These are phyloP conservation scores for Dilophus febrilis DNA, from an alignment of 2,888 invertebrate genomes.

Conservation along the genomic window DNA sequence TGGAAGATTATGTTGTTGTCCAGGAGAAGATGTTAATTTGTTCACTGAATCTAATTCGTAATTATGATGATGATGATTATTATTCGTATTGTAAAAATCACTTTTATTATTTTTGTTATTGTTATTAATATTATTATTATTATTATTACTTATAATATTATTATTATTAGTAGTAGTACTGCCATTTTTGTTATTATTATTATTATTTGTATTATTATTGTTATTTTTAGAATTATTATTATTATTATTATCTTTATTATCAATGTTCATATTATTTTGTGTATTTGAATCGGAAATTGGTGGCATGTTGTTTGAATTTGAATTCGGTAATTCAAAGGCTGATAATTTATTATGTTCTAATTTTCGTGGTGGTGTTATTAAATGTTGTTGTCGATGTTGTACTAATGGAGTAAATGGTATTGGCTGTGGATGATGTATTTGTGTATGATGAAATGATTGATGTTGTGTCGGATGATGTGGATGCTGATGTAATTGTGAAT, in stretches of 20 bases:
- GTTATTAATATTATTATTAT: slow-evolving; percentile 2
- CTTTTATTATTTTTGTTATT: neutral
- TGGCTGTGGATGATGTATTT: slow-evolving; percentile 17
- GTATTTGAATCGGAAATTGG: too few relatives aligned
- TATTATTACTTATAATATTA: slow-evolving; percentile 5
- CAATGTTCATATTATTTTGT: neutral
- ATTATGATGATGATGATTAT: neutral
- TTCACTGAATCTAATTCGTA: too few relatives aligned
- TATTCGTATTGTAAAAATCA: neutral
- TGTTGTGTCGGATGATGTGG: slow-evolving; percentile 14
- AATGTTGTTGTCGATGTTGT: slow-evolving; percentile 23
- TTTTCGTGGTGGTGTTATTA: slow-evolving; percentile 24
- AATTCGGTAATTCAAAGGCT: slow-evolving; percentile 13
- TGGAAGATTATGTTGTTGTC: neutral
- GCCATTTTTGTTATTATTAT: neutral
- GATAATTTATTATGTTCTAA: slow-evolving; percentile 27
- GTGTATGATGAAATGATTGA: slow-evolving; percentile 1
- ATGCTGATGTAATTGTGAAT: slow-evolving; percentile 3
- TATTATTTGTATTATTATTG: neutral
- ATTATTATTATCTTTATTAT: slow-evolving; percentile 5
- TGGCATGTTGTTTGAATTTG: slow-evolving; percentile 4
- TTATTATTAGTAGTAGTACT: slow-evolving; percentile 8
- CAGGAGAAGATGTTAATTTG: too few relatives aligned
- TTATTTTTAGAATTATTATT: neutral
- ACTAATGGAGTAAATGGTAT: slow-evolving; percentile 21